phyloP scores from a whole-genome alignment of 2,888 invertebrate genomes.

The Helicoverpa assulta region DNA sequence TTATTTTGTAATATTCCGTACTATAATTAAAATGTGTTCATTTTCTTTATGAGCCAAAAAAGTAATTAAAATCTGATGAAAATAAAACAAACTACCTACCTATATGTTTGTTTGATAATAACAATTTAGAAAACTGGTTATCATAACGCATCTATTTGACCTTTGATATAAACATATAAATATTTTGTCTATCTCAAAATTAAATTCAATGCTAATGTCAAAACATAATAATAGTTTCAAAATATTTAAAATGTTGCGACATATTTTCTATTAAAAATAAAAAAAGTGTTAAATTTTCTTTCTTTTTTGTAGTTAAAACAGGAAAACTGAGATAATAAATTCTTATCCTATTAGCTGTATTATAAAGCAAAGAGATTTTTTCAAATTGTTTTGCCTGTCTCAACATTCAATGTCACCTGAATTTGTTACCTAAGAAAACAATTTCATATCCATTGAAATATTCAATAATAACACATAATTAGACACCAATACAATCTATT shows the following conservation, averaged over 20 bases:
- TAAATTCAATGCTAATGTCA: slow-evolving; percentile 7
- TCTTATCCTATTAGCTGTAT: background rate
- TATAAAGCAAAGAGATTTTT: background rate
- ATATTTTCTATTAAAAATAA: no score
- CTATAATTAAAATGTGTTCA: no score
- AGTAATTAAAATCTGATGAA: background rate
- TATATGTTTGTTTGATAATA: background rate
- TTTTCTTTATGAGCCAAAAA: no score
- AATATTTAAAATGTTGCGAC: background rate
- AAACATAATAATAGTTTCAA: background rate
- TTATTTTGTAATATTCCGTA: no score
- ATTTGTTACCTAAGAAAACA: background rate
- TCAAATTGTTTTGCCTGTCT: background rate
- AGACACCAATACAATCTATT: slow-evolving; percentile 32
- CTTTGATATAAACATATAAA: slow-evolving; percentile 18
- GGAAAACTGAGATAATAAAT: no score
- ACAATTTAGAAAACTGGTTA: slow-evolving; percentile 27
- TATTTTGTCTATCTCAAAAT: background rate
- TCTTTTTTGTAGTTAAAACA: no score
- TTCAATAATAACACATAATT: slow-evolving; percentile 19
- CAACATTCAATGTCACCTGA: slow-evolving; percentile 4
- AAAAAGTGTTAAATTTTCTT: no score
- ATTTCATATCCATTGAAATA: slow-evolving; percentile 16
- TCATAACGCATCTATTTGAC: slow-evolving; percentile 37
- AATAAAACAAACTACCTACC: background rate